Percentiles rank a stretch among this genome's conserved stretches.
Conservation (phyloP, 2,888 invertebrate species). For the Scaptomyza flava region DNA sequence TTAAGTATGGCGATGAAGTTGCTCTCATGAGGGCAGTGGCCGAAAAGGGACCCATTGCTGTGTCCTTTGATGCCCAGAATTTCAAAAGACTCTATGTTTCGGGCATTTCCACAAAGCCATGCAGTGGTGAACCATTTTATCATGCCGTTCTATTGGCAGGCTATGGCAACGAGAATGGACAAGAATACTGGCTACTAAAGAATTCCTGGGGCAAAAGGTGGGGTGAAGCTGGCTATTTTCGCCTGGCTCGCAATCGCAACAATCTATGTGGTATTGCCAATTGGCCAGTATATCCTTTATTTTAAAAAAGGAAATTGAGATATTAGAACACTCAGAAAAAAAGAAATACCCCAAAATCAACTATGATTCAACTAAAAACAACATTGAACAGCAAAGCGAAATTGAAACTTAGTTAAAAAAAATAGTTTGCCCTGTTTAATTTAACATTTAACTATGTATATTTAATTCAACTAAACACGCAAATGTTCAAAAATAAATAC, state of each 20-base stretch:
- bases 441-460: no score
- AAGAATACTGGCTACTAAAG: slow-evolving; percentile 95
- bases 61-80: slow-evolving; percentile 95
- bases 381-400: no score
- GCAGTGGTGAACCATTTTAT: not conserved
- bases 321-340: no score
- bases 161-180: slow-evolving; percentile 84
- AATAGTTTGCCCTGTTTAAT: no score
- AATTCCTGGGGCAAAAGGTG: slow-evolving; percentile 96
- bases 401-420: no score
- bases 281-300: slow-evolving; percentile 16
- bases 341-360: no score
- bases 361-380: no score
- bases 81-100: slow-evolving; percentile 94
- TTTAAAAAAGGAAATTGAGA: not conserved
- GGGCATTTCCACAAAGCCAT: slow-evolving; percentile 13
- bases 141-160: slow-evolving; percentile 18
- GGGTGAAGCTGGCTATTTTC: slow-evolving; percentile 97
- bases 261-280: slow-evolving; percentile 27
- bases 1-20: slow-evolving; percentile 88
- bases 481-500: no score
- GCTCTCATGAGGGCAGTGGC: slow-evolving; percentile 88
- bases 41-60: slow-evolving; percentile 95
- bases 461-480: no score
- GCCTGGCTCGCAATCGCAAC: slow-evolving; percentile 88